phyloP scores from a whole-genome alignment of 2,888 invertebrate genomes.

The Magallana nippona region DNA sequence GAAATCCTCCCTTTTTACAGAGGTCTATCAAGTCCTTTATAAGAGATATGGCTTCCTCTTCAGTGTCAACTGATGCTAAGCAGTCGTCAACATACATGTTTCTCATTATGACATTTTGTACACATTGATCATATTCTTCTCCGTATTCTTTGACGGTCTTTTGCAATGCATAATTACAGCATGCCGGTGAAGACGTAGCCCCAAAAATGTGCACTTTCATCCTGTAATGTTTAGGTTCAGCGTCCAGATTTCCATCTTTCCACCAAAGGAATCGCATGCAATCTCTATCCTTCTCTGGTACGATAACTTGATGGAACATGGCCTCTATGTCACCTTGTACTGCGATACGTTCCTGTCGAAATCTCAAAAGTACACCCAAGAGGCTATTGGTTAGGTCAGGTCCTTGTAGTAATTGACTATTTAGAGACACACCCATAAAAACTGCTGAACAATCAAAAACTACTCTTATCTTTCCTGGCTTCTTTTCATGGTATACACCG shows the following conservation, averaged over 20 bases:
- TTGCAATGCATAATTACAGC: slow-evolving; percentile 32
- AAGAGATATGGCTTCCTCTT: slow-evolving; percentile 7
- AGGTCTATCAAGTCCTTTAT: too few relatives aligned
- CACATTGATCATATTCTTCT: too few relatives aligned
- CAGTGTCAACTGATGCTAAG: slow-evolving; percentile 26
- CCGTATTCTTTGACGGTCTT: too few relatives aligned
- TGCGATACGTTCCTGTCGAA: slow-evolving; percentile 46
- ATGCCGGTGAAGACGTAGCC: slow-evolving; percentile 25
- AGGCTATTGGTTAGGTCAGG: slow-evolving; percentile 45
- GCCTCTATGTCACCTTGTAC: slow-evolving; percentile 47
- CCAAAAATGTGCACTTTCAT: slow-evolving; percentile 38
- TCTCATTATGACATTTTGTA: too few relatives aligned
- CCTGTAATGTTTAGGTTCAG: slow-evolving; percentile 31
- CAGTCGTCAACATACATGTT: slow-evolving; percentile 49
- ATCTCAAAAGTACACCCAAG: slow-evolving; percentile 47
- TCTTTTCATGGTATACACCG: slow-evolving; percentile 37
- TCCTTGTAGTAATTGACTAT: slow-evolving; percentile 46
- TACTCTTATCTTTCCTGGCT: slow-evolving; percentile 38
- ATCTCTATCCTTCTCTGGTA: slow-evolving; percentile 43
- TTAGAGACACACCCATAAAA: slow-evolving; percentile 44
- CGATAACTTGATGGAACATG: slow-evolving; percentile 41
- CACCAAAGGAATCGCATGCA: slow-evolving; percentile 42
- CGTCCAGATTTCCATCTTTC: slow-evolving; percentile 29
- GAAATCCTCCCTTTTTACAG: too few relatives aligned
- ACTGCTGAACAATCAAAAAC: slow-evolving; percentile 32